Evolutionary conservation across 2,888 invertebrate genomes (phyloP).

Genomic region (Endomychus coccineus): DNA sequence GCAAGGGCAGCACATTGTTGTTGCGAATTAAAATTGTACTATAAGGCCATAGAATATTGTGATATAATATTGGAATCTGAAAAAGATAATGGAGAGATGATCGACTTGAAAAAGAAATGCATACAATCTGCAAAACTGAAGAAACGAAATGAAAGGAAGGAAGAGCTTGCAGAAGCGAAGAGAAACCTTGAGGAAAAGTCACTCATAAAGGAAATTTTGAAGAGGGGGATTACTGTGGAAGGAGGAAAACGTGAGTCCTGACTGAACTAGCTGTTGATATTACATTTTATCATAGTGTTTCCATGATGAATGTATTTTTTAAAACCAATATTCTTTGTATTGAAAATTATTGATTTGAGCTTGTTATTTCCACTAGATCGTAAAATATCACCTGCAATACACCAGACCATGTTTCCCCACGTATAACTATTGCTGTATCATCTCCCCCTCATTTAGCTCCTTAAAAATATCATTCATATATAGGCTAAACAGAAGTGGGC

Average conservation of each 20-base stretch:
- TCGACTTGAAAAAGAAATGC: slow-evolving; percentile 50
- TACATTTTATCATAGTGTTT: neutral
- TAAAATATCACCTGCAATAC: too few relatives aligned
- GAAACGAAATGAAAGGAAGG: slow-evolving; percentile 50
- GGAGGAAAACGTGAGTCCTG: slow-evolving; percentile 42
- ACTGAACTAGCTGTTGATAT: neutral
- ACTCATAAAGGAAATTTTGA: slow-evolving; percentile 44
- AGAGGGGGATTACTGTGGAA: slow-evolving; percentile 48
- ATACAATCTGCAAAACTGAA: slow-evolving; percentile 47
- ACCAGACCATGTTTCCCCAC: too few relatives aligned
- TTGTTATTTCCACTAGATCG: too few relatives aligned
- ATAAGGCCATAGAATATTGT: slow-evolving; percentile 66
- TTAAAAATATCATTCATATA: too few relatives aligned
- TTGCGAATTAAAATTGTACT: slow-evolving; percentile 56
- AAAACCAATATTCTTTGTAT: too few relatives aligned
- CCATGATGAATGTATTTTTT: too few relatives aligned
- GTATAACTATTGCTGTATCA: too few relatives aligned
- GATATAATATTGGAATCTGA: slow-evolving; percentile 56
- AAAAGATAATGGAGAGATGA: slow-evolving; percentile 50
- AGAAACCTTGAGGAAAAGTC: slow-evolving; percentile 41
- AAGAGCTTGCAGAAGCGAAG: slow-evolving; percentile 43
- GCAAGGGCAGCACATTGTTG: slow-evolving; percentile 69
- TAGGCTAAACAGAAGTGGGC: too few relatives aligned
- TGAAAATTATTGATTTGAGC: too few relatives aligned
- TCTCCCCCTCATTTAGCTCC: too few relatives aligned